Percentiles rank a stretch among this genome's conserved stretches.
Conservation (phyloP, 2,113 vertebrate genomes). For the Peromyscus leucopus region DNA sequence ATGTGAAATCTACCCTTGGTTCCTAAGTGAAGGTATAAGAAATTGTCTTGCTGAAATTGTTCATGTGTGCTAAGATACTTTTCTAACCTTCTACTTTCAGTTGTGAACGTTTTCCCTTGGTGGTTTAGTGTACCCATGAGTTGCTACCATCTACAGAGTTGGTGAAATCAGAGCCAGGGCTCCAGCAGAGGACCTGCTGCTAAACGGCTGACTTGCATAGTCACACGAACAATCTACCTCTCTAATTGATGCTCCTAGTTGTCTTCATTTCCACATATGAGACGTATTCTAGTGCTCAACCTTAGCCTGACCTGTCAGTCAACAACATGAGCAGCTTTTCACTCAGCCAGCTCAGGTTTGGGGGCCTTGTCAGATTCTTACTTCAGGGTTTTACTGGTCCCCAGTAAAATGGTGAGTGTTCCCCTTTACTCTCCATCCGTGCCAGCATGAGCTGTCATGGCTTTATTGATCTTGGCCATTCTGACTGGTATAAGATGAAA, state of each 20-base stretch:
- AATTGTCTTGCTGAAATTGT: not conserved
- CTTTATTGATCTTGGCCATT: not conserved
- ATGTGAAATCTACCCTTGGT: not conserved
- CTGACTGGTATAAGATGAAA: not conserved
- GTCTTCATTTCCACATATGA: not conserved
- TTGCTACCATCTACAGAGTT: not conserved
- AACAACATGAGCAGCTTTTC: not conserved
- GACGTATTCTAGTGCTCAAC: not conserved
- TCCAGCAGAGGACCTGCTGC: not conserved
- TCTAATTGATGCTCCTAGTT: not conserved
- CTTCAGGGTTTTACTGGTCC: not conserved
- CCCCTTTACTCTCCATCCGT: not conserved
- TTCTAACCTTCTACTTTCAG: not conserved
- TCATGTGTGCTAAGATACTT: not conserved
- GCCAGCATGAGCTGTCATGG: not conserved
- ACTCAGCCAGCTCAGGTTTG: not conserved
- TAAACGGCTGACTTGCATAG: not conserved
- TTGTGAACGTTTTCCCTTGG: not conserved
- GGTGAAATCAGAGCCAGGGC: not conserved
- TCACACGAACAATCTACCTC: not conserved
- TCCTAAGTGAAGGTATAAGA: not conserved
- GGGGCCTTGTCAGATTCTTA: not conserved
- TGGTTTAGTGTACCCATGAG: not conserved
- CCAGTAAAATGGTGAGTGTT: not conserved
- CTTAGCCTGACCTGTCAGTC: not conserved